Evolutionary conservation across 2,797 vertebrate species (phyloP), one percentile per base, ranked within the genome.

Genomic region (Amniataba percoides): DNA sequence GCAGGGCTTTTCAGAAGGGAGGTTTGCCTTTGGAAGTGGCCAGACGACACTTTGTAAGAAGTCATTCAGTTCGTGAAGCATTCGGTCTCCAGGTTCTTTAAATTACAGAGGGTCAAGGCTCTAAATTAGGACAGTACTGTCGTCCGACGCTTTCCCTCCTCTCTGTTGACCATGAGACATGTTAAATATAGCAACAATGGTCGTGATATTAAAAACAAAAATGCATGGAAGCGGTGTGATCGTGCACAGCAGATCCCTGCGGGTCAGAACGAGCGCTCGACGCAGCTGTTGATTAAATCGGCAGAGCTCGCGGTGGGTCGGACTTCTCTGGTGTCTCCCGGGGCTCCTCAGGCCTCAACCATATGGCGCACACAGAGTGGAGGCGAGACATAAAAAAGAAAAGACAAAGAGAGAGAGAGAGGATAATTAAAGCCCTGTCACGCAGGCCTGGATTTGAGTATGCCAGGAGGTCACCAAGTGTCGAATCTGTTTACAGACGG

Each of bases 391-490:
- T 21, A 48, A 46, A 62, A 51, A 61, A 43, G 12, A 40, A 36
- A 56, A 27, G 39, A 12, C 12, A 49, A 10, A 18, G 8, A 45
- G 42, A 3, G 16, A 48, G 64, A 57, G 51, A 51, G 65, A 18
- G n/a, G 66, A 63, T 92, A 88, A 93, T 93, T 91, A 90, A 90
- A 90, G 84, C 78, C 64, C 18, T 71, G 86, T 82, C 87, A 84
- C 31, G 34, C 77, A 80, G 78, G 55, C 31, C 34, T 77, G 85
- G 73, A 75, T 82, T 83, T 87, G 86, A 87, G 81, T 85, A 91
- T 91, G 89, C 86, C 90, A 91, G 79, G 73, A 87, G 92, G 90
- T 93, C 91, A 86, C 70, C 7, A n/a, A 67, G 83, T 84, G 87
- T 89, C 80, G 62, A 79, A 77, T 78, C 39, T 86, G 91, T 90